Evolutionary conservation across 2,888 invertebrate species (phyloP).

Genomic region (Ochropleura plecta): DNA sequence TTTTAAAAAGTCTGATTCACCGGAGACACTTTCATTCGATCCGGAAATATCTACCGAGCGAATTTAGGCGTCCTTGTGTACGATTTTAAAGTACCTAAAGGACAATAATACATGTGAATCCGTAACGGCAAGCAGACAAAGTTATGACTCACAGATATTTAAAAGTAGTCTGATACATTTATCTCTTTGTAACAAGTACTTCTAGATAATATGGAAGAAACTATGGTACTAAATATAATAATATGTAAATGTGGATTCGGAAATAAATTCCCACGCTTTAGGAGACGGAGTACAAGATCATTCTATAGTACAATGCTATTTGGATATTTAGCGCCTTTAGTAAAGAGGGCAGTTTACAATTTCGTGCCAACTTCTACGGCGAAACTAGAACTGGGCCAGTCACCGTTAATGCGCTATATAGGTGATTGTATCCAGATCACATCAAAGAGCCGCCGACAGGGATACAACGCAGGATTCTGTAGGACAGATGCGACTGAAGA

Average conservation of each 20-base stretch:
- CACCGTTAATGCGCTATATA: slow-evolving; percentile 85
- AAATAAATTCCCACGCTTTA: slow-evolving; percentile 65
- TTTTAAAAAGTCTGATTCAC: slow-evolving; percentile 87
- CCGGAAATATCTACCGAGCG: slow-evolving; percentile 86
- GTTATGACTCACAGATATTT: slow-evolving; percentile 71
- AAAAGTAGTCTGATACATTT: slow-evolving; percentile 55
- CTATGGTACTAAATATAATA: slow-evolving; percentile 24
- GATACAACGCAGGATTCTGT: slow-evolving; percentile 76
- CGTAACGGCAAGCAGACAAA: slow-evolving; percentile 75
- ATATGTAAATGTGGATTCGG: slow-evolving; percentile 36
- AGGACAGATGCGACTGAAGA: slow-evolving; percentile 71
- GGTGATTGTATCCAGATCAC: slow-evolving; percentile 88
- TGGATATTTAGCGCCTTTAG: slow-evolving; percentile 82
- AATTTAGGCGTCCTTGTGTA: slow-evolving; percentile 88
- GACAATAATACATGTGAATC: slow-evolving; percentile 82
- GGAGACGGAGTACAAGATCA: slow-evolving; percentile 60
- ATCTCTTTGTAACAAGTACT: slow-evolving; percentile 67
- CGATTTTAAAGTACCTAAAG: slow-evolving; percentile 83
- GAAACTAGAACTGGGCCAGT: slow-evolving; percentile 88
- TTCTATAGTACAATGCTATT: slow-evolving; percentile 72
- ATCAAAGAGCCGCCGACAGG: slow-evolving; percentile 81
- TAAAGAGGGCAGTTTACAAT: slow-evolving; percentile 90
- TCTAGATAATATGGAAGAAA: slow-evolving; percentile 60
- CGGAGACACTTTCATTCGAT: slow-evolving; percentile 85
- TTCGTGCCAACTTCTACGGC: slow-evolving; percentile 87